Conservation (phyloP, 2,113 vertebrate genomes). For the Melanotaenia duboulayi region DNA sequence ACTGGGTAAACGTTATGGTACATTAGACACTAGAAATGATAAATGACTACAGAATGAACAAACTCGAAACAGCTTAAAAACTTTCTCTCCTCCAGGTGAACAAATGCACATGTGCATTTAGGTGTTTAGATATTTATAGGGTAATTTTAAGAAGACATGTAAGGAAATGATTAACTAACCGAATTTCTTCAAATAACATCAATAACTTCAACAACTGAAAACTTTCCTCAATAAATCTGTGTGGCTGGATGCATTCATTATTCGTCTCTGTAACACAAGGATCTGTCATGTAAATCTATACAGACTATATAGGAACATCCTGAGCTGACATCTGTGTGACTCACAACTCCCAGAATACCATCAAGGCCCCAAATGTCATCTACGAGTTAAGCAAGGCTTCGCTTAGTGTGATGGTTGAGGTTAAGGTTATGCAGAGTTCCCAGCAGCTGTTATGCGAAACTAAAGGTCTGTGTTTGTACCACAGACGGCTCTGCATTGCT, state of each 20-base stretch:
- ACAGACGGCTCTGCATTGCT: background rate
- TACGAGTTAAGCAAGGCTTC: background rate
- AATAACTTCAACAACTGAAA: background rate
- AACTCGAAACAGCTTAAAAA: background rate
- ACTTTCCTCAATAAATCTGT: background rate
- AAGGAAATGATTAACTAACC: background rate
- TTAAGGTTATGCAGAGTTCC: background rate
- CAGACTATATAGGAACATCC: slow-evolving; percentile 17
- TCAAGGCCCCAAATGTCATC: slow-evolving; percentile 12
- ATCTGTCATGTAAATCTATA: slow-evolving; percentile 42
- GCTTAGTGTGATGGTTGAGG: background rate
- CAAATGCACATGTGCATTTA: too few relatives aligned
- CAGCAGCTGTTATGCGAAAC: background rate
- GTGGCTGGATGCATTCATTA: background rate
- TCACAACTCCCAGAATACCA: slow-evolving; percentile 35
- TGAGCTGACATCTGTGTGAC: slow-evolving; percentile 23
- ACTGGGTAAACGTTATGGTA: background rate
- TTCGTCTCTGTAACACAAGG: background rate
- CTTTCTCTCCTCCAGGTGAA: too few relatives aligned
- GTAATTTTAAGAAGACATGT: too few relatives aligned
- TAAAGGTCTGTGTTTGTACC: background rate
- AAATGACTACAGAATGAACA: too few relatives aligned
- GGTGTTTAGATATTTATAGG: too few relatives aligned
- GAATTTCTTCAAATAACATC: background rate
- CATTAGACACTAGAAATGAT: background rate